Evolutionary conservation across 64 coral and sea anemone genomes (phyloP), one percentile per base, ranked within the genome.

Genomic region (Porites lutea): DNA sequence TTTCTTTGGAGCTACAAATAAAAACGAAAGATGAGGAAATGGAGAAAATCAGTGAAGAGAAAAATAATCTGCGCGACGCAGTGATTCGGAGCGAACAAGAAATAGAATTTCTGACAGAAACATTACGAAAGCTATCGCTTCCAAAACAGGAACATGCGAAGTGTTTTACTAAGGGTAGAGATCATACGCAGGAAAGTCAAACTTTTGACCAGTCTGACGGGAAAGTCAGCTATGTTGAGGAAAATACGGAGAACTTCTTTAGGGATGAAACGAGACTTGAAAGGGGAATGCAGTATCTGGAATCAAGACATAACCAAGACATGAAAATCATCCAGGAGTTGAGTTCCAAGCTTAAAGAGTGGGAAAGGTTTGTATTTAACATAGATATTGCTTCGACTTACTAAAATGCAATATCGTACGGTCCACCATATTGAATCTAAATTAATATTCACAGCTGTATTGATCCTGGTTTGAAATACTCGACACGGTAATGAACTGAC

Each of bases 341-440:
- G 44, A 91, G 59, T 27, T 65, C 74, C 4, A 89, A 91, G 10
- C 59, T 97, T n/a, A 46, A 64, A 57, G 92, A 97, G 74, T 97
- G 95, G 95, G 95, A 94, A 59, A 87, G 92, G 85, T 97, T 88
- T 27, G 95, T 88, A 73, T 59, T 66, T 65, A 88, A 78, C 79
- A 90, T 78, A 89, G 57, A 67, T 65, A 14, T 37, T n/a, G 0
- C 68, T 77, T 75, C 46, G 37, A 23, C 63, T 7, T 58, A 20
- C 10, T 61, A 13, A 19, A 66, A 68, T 65, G 52, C 67, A 59
- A 88, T 88, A 59, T 74, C 58, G 7, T 22, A 15, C 43, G 8
- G 8, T 60, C 37, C 13, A 20, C 52, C 53, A 55, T 37, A 37
- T 82, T 44, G 15, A 88, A 19, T 88, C 7, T 59, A 87, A 55